Conservation (phyloP, 2,888 invertebrate species). For the Hedychridium roseum region DNA sequence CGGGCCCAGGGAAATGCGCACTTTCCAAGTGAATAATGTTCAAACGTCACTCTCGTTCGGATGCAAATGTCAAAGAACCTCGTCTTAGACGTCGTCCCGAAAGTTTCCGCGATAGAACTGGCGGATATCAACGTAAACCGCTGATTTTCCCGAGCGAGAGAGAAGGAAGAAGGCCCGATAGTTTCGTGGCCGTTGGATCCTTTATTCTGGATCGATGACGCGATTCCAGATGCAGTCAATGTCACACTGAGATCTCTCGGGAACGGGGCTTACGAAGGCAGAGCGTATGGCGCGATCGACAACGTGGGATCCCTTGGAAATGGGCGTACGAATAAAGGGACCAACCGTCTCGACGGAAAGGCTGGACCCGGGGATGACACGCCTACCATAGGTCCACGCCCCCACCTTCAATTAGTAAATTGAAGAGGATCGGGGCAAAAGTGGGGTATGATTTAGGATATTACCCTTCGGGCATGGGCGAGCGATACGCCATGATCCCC, state of each 20-base stretch:
- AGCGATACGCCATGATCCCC: too few species aligned
- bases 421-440: slow-evolving; percentile 27
- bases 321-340: slow-evolving; percentile 1
- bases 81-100: too few species aligned
- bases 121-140: too few species aligned
- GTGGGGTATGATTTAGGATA: slow-evolving; percentile 41
- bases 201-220: too few species aligned
- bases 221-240: slow-evolving; percentile 42
- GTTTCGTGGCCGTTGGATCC: too few species aligned
- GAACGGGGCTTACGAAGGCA: slow-evolving; percentile 3
- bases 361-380: slow-evolving; percentile 22
- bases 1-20: too few species aligned
- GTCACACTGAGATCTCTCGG: slow-evolving; percentile 39
- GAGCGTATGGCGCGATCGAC: slow-evolving; percentile 22
- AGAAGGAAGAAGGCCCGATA: too few species aligned
- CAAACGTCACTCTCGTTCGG: too few species aligned
- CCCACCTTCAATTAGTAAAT: slow-evolving; percentile 59
- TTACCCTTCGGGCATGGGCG: slow-evolving; percentile 9
- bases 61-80: too few species aligned
- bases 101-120: too few species aligned
- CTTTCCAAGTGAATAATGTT: too few species aligned
- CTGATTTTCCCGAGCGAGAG: too few species aligned
- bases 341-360: slow-evolving; percentile 12
- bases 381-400: slow-evolving; percentile 3
- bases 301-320: not conserved